A percentile compares a stretch with the other conserved stretches of the same genome.
Conservation (phyloP, 2,113 vertebrate species). For the Sciurus niger region DNA sequence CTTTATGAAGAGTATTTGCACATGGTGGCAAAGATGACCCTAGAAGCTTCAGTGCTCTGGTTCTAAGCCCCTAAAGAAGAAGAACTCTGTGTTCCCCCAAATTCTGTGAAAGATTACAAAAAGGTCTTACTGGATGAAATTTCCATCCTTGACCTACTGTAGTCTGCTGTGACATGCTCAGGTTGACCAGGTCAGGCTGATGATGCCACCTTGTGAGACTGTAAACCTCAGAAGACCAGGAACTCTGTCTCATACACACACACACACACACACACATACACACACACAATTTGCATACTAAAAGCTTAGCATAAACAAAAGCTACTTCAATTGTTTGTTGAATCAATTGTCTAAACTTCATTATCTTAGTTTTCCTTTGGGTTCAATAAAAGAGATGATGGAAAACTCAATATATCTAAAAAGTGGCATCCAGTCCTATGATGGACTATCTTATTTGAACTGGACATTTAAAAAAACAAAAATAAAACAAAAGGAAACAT, state of each 20-base stretch:
- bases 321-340: background rate
- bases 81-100: background rate
- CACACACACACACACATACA: too few relatives aligned
- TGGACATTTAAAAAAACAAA: background rate
- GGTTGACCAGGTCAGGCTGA: background rate
- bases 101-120: background rate
- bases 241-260: background rate
- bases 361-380: background rate
- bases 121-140: background rate
- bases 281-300: too few relatives aligned
- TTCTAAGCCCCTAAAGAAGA: background rate
- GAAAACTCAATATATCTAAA: background rate
- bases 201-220: background rate
- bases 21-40: accelerated
- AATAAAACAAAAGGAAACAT: too few relatives aligned
- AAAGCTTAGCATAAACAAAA: background rate
- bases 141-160: background rate
- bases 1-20: background rate
- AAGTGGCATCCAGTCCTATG: background rate
- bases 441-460: background rate
- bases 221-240: background rate
- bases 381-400: background rate
- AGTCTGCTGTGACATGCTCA: background rate
- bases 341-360: background rate
- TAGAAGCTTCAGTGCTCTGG: background rate